A percentile compares a stretch with the other conserved stretches of the same genome.
Conservation (phyloP, 2,113 vertebrate species). For the Erythrocercus mccallii region DNA sequence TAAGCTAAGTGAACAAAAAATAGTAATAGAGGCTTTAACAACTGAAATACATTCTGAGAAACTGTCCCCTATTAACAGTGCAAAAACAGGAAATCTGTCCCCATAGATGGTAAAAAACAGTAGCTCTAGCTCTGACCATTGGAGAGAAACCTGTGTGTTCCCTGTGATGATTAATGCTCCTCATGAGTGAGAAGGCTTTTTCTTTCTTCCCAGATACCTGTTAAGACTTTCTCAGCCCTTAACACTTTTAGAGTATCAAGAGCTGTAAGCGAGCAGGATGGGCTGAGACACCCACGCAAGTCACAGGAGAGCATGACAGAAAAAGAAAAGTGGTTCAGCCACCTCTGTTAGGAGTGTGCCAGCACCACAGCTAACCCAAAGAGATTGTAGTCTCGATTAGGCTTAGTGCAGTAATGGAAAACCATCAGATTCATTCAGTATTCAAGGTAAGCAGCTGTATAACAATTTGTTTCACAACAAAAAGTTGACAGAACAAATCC, state of each 20-base stretch:
- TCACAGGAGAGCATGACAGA: background rate
- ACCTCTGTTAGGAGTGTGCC: background rate
- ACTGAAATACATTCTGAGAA: background rate
- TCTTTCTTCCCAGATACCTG: conserved; percentile 9
- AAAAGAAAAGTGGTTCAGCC: background rate
- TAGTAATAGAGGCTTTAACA: background rate
- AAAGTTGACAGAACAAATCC: conserved; percentile 87
- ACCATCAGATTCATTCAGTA: conserved; percentile 68
- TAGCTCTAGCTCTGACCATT: background rate
- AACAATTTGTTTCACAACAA: conserved; percentile 85
- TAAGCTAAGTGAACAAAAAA: background rate
- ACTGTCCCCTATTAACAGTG: background rate
- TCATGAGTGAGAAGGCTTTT: background rate
- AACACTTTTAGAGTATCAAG: background rate
- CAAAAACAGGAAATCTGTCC: background rate
- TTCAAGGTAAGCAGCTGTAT: conserved; percentile 72
- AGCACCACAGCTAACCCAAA: background rate
- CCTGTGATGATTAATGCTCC: background rate
- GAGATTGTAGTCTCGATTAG: background rate
- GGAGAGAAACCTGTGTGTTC: background rate
- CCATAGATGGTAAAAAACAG: background rate
- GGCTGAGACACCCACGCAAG: background rate
- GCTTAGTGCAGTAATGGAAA: conserved; percentile 17
- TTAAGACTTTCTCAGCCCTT: background rate
- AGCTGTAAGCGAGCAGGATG: background rate